Conservation (phyloP, 2,113 vertebrate species). For the Myotis davidii region DNA sequence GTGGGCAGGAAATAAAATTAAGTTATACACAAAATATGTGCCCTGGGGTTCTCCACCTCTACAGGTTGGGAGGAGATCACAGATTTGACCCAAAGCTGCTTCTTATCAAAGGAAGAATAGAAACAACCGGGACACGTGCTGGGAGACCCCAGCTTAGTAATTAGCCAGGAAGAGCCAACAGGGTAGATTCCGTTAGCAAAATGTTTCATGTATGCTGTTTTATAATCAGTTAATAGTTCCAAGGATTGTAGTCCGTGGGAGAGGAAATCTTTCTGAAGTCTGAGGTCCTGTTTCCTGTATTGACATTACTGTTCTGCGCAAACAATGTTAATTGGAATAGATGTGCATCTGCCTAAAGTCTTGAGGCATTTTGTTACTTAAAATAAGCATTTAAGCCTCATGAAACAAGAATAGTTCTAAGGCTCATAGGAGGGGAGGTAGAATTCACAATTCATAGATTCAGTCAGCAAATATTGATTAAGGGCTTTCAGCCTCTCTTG, state of each 20-base stretch:
- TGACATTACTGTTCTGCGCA: neutral
- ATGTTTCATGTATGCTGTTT: neutral
- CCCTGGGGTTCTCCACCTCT: neutral
- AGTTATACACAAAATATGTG: neutral
- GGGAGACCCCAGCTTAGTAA: neutral
- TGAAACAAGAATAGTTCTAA: neutral
- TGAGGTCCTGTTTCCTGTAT: neutral
- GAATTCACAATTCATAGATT: neutral
- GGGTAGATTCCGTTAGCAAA: neutral
- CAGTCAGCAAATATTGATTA: neutral
- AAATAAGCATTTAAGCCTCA: neutral
- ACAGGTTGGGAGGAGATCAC: neutral
- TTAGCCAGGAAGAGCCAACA: neutral
- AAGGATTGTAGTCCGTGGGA: neutral
- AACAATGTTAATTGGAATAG: neutral
- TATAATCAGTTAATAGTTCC: neutral
- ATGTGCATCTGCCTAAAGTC: neutral
- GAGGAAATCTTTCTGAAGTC: conserved; percentile 17
- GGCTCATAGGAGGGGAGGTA: neutral
- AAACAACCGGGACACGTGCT: neutral
- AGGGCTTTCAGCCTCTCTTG: neutral
- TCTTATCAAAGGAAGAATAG: neutral
- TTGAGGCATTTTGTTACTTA: neutral
- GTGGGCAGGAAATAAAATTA: neutral
- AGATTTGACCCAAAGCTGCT: neutral